A percentile compares a stretch with the other conserved stretches of the same genome.
These are phyloP conservation scores for Saccopteryx leptura DNA, from an alignment of 2,113 vertebrate species.

Conservation along the genomic window DNA sequence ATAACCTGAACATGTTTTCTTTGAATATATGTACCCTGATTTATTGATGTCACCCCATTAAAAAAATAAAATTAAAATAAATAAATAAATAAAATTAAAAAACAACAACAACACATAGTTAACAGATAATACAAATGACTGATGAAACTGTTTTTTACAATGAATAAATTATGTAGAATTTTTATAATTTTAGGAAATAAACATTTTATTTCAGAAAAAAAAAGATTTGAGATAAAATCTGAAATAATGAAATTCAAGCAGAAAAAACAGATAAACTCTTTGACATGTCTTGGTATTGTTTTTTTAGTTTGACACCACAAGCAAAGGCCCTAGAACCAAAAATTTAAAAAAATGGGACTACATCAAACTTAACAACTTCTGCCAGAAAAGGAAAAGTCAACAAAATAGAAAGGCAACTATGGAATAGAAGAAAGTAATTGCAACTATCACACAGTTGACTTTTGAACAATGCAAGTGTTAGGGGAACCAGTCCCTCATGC, in stretches of 20 bases:
- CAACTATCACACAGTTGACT: background rate
- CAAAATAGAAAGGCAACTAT: background rate
- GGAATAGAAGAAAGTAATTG: background rate
- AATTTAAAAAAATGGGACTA: background rate
- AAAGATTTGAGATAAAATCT: too few species aligned
- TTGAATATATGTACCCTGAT: too few species aligned
- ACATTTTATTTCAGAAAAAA: slow-evolving; percentile 61
- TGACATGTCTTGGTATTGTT: too few species aligned
- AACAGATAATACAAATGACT: slow-evolving; percentile 55
- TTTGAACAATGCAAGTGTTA: background rate
- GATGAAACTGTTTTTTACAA: slow-evolving; percentile 47
- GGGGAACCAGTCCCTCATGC: background rate
- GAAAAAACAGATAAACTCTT: too few species aligned
- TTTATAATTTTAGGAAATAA: slow-evolving; percentile 2
- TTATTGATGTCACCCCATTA: too few species aligned
- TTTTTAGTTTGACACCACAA: background rate
- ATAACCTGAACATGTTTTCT: too few species aligned
- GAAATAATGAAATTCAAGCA: too few species aligned
- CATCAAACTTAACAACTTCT: background rate
- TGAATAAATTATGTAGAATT: background rate
- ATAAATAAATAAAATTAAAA: too few species aligned
- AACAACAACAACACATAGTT: background rate
- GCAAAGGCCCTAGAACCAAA: background rate
- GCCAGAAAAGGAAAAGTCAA: background rate
- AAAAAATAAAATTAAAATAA: too few species aligned